Base-by-base conservation (phyloP, 2,888 invertebrate species). In the Stomorhina lunata region DNA sequence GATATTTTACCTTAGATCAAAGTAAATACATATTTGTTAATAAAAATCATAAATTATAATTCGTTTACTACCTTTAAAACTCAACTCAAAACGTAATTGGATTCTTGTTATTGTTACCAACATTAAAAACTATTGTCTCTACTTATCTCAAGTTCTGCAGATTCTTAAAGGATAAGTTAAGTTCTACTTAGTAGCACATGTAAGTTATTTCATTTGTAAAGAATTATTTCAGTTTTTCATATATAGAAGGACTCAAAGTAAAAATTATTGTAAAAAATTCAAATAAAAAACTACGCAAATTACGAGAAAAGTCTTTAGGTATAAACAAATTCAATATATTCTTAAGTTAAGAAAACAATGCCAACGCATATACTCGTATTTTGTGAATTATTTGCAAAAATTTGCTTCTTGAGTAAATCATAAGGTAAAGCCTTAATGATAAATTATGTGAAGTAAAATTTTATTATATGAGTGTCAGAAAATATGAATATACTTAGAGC, bases 381-480 rank as follows among this genome's bases (percentile, higher is more conserved):
- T 15, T 40, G 34, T 25, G 10, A 12, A 37, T 68, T 37, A 34
- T 27, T 27, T 15, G 27, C 15, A 37, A 9, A 22, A 10, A 55
- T 20, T 55, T 55, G 17, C 2, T 9, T 29, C 29, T 55, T 25
- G 4, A 10, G 7, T 9, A 12, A 9, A 10, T 55, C 10, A 9
- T 55, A n/a, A 17, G 55, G 15, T 27, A 29, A 27, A 53, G 7
- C 55, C 55, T 15, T 1, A 29, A 43, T 57, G 43, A 69, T 43
- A 43, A 69, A 69, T 69, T 69, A 57, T 69, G 43, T 55, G n/a
- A 55, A 20, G 4, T 6, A 53, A 50, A 65, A 22, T 34, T 9
- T 34, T 48, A 12, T 48, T 43, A 17, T 34, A 22, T 2, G 15
- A 29, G 25, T 57, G 17, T 55, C 29, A 43, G 15, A 34, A 15